Evolutionary conservation across 2,797 vertebrate species (phyloP), one percentile per base, ranked within the genome.

Genomic region (Ctenochaetus hawaiiensis): DNA sequence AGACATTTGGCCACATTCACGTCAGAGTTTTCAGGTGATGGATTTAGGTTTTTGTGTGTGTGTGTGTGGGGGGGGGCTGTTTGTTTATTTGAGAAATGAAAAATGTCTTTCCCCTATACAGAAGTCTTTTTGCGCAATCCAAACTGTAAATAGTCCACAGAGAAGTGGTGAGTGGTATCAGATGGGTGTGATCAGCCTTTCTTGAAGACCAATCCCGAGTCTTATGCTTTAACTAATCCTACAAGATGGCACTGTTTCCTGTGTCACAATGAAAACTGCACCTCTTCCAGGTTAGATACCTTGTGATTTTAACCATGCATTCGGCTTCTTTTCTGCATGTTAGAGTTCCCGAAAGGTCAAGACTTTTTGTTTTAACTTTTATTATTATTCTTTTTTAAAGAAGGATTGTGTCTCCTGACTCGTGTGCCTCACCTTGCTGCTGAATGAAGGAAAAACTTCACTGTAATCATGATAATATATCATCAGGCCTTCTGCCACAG

Each of bases 121-220:
- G 6, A 47, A 69, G 57, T 60, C 34, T 43, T 54, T 64, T 49
- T 64, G 64, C 74, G 81, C 57, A 72, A 73, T 71, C 49, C 51
- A 82, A 77, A 61, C 53, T 93, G 92, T 94, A 92, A 87, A 93
- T 93, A 91, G 53, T 81, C 69, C 34, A 80, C 58, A 58, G 58
- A 51, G 61, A 58, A 22, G 67, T 16, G 59, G 26, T 63, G 63
- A 53, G 51, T 16, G 53, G 17, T 67, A 39, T 43, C 57, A 66
- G 51, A 23, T 20, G 22, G 66, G 68, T 59, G 72, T 75, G 48
- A 69, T 72, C 45, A 48, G 66, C 77, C 53, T 47, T 72, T 52
- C 30, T 34, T 34, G 30, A 34, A 34, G 30, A 34, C 30, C 5
- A 22, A 10, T 39, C 37, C 37, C 6, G 39, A 41, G 39, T 41